phyloP scores from a whole-genome alignment of 2,113 vertebrate species.

The Galemys pyrenaicus region DNA sequence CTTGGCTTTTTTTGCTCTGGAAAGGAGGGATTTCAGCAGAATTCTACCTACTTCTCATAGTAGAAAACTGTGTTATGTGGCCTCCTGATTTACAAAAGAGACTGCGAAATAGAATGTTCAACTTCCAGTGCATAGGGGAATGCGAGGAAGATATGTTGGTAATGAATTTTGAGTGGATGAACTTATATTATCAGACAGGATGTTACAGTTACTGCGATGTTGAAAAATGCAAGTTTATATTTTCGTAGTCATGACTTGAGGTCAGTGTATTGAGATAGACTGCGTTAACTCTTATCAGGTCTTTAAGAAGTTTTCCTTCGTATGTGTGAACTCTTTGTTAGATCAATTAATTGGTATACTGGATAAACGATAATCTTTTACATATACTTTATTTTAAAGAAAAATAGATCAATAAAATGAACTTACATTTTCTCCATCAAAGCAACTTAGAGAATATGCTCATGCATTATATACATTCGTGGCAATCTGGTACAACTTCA shows the following conservation, averaged over 20 bases:
- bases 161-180: background rate
- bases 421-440: background rate
- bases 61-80: background rate
- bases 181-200: background rate
- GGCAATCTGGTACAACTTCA: background rate
- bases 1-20: background rate
- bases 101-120: background rate
- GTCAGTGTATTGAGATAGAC: background rate
- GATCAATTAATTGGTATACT: background rate
- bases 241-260: background rate
- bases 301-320: background rate
- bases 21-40: background rate
- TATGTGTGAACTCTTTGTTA: background rate
- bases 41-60: background rate
- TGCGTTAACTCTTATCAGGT: background rate
- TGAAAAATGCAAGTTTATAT: conserved; percentile 15
- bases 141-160: background rate
- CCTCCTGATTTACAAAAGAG: background rate
- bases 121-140: background rate
- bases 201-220: background rate
- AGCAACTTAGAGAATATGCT: background rate
- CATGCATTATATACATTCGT: background rate
- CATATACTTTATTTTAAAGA: background rate
- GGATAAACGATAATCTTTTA: conserved; percentile 28
- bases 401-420: conserved; percentile 33